A percentile compares a stretch with the other conserved stretches of the same genome.
Evolutionary conservation across 2,797 vertebrate genomes (phyloP).

Genomic region (Limnodromus scolopaceus): DNA sequence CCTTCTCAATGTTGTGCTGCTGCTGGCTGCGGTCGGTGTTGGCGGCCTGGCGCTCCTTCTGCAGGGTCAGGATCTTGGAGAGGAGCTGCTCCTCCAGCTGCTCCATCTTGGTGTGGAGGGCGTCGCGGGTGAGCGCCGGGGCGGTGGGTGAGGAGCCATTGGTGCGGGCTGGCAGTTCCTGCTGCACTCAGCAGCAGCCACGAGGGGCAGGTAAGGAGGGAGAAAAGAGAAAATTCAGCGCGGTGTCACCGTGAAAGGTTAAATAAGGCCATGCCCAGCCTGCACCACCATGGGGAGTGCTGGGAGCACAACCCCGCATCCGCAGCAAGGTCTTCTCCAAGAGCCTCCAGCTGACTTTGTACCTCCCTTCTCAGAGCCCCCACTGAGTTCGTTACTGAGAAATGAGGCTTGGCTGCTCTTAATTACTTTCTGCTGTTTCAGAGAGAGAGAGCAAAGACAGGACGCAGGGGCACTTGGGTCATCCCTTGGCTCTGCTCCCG

Average conservation of each 20-base stretch:
- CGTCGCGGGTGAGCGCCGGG: slow-evolving; percentile 15
- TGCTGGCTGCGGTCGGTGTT: slow-evolving; percentile 84
- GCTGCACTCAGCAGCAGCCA: slow-evolving; percentile 68
- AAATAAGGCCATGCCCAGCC: neutral
- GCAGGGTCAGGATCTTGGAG: slow-evolving; percentile 90
- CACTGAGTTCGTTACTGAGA: neutral
- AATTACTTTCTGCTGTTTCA: neutral
- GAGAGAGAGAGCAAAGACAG: neutral
- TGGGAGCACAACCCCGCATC: neutral
- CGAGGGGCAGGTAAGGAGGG: neutral
- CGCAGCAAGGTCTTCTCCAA: neutral
- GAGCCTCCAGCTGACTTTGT: neutral
- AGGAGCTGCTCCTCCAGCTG: slow-evolving; percentile 92
- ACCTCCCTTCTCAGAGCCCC: neutral
- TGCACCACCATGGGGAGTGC: neutral
- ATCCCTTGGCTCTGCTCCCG: neutral
- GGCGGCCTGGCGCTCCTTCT: slow-evolving; percentile 88
- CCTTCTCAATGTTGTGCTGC: slow-evolving; percentile 86
- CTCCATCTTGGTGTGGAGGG: slow-evolving; percentile 86
- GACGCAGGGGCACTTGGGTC: rapidly evolving
- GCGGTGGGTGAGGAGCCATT: slow-evolving; percentile 67
- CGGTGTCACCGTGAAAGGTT: neutral
- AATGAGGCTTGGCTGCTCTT: neutral
- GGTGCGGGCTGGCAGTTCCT: slow-evolving; percentile 85
- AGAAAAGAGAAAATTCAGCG: neutral